A percentile compares a stretch with the other conserved stretches of the same genome.
Evolutionary conservation across 2,797 vertebrate species (phyloP).

Genomic region (Lophius americanus): DNA sequence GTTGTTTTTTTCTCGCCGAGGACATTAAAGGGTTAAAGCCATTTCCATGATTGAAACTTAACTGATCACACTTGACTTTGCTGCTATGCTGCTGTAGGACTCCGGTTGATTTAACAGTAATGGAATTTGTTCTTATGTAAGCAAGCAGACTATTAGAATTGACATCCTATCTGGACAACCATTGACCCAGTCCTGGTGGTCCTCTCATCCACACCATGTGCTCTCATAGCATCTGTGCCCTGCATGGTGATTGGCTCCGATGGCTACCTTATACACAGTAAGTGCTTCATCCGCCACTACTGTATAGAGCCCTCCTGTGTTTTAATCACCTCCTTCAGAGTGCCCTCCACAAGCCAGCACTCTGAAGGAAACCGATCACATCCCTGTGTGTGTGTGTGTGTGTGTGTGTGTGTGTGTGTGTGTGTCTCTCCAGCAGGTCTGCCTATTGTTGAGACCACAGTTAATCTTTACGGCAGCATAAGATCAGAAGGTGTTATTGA

Average conservation of each 20-base stretch:
- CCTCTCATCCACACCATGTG: conserved; percentile 48
- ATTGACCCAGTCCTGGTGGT: conserved; percentile 70
- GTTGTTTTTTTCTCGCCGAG: too few species aligned
- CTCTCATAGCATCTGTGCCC: conserved; percentile 53
- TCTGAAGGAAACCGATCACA: conserved; percentile 64
- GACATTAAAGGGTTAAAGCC: too few species aligned
- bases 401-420: conserved; percentile 27
- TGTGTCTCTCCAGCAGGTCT: conserved; percentile 28
- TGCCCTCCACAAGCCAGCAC: conserved; percentile 37
- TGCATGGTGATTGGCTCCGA: conserved; percentile 62
- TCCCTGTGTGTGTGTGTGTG: conserved; percentile 25
- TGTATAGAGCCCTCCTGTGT: conserved; percentile 44
- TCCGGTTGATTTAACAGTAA: conserved; percentile 18
- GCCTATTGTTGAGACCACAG: conserved; percentile 29
- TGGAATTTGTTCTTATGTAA: conserved; percentile 12
- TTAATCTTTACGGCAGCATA: conserved; percentile 54
- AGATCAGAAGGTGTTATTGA: conserved; percentile 57
- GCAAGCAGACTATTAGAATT: conserved; percentile 8
- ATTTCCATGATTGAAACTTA: conserved; percentile 8
- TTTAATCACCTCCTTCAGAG: conserved; percentile 70
- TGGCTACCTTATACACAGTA: conserved; percentile 43
- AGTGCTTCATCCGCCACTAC: conserved; percentile 50
- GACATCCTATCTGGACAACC: conserved; percentile 36
- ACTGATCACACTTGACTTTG: conserved; percentile 25
- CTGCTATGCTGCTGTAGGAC: neutral